phyloP scores from a whole-genome alignment of 2,113 vertebrate species.

The Numida meleagris region DNA sequence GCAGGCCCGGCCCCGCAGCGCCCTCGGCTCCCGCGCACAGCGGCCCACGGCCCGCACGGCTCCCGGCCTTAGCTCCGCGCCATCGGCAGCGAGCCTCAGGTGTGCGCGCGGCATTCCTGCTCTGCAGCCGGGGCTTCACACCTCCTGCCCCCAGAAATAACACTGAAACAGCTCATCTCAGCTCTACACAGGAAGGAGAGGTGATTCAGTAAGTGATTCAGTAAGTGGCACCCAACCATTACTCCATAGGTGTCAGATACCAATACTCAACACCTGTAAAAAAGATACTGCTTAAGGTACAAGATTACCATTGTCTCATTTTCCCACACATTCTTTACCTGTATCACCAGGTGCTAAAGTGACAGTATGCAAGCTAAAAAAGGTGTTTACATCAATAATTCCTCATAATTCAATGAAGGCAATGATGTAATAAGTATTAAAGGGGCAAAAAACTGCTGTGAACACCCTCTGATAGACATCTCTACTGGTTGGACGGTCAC shows the following conservation, averaged over 20 bases:
- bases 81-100: no score
- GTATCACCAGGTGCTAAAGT: background rate
- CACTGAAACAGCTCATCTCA: no score
- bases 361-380: background rate
- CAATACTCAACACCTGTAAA: background rate
- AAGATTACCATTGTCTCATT: background rate
- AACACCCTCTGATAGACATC: background rate
- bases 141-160: background rate
- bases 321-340: background rate
- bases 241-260: background rate
- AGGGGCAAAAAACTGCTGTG: background rate
- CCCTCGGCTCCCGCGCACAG: no score
- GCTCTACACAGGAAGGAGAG: background rate
- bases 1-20: no score
- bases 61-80: no score
- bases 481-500: background rate
- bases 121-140: background rate
- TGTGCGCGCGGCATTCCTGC: no score
- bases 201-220: accelerated
- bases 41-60: no score
- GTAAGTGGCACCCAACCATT: no score
- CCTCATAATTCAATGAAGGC: background rate
- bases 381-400: background rate
- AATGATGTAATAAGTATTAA: background rate
- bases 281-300: background rate